These are phyloP conservation scores for Leptinotarsa undecemlineata DNA, from an alignment of 1,140 invertebrate species.

Conservation along the genomic window DNA sequence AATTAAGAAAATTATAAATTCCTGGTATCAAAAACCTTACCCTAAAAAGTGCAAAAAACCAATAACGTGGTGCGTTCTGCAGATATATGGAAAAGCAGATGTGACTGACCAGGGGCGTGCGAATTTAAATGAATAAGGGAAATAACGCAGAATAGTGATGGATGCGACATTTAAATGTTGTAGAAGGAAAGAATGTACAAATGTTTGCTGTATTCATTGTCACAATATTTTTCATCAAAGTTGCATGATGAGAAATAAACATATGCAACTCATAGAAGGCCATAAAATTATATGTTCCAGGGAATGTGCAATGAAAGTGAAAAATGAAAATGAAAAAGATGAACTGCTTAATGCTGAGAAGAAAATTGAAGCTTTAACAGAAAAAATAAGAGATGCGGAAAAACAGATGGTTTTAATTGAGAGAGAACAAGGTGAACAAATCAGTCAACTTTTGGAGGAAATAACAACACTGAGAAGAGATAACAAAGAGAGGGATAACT, in stretches of 20 bases:
- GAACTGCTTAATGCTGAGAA: neutral
- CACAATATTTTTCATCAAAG: constrained; percentile 1
- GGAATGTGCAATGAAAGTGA: constrained; percentile 3
- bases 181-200: constrained; percentile 1
- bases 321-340: neutral
- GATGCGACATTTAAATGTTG: constrained; percentile 11
- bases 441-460: neutral
- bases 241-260: neutral
- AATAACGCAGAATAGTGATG: neutral
- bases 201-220: constrained; percentile 3
- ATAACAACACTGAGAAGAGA: neutral
- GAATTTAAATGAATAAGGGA: no score
- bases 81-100: no score
- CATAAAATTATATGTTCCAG: neutral
- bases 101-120: no score
- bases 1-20: no score
- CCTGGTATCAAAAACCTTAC: no score
- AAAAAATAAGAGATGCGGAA: neutral
- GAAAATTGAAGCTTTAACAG: neutral
- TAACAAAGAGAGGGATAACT: neutral
- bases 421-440: neutral
- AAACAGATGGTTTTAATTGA: neutral
- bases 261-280: neutral
- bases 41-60: no score
- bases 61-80: no score